Percentiles rank a stretch among this genome's conserved stretches.
Evolutionary conservation across 2,888 invertebrate genomes (phyloP).

Genomic region (Diaphora mendica): DNA sequence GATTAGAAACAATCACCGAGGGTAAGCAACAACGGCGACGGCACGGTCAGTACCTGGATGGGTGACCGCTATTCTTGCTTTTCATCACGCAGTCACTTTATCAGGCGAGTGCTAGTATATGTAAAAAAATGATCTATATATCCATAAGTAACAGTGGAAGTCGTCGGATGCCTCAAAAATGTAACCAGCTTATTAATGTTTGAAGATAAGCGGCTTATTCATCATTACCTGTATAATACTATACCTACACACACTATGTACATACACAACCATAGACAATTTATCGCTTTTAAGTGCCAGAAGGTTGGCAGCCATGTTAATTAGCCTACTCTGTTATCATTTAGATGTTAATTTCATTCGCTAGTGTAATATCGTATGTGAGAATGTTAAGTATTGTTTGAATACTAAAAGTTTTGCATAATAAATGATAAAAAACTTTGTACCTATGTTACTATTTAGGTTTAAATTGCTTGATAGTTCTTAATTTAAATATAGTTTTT

Average conservation of each 20-base stretch:
- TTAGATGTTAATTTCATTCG: constrained; percentile 35
- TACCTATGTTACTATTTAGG: background rate
- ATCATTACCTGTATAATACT: constrained; percentile 22
- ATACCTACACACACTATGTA: background rate
- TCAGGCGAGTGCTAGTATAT: too few species aligned
- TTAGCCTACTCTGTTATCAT: constrained; percentile 52
- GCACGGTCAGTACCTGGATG: too few species aligned
- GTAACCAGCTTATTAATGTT: constrained; percentile 33
- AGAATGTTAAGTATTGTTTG: constrained; percentile 4
- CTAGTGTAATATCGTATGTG: constrained; percentile 25
- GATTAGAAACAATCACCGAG: too few species aligned
- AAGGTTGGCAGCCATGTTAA: constrained; percentile 34
- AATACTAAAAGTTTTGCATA: background rate
- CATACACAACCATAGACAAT: constrained; percentile 16
- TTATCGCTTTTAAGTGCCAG: constrained; percentile 20
- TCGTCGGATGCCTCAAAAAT: constrained; percentile 41
- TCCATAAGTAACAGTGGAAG: background rate
- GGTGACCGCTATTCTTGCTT: too few species aligned
- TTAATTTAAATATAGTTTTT: background rate
- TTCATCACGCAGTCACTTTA: too few species aligned
- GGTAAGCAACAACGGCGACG: too few species aligned
- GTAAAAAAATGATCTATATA: background rate
- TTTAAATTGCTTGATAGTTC: background rate
- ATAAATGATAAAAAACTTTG: background rate
- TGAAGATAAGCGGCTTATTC: constrained; percentile 40